Evolutionary conservation across 2,113 vertebrate genomes (phyloP), one percentile per base, ranked within the genome.

Genomic region (Ciconia boyciana): DNA sequence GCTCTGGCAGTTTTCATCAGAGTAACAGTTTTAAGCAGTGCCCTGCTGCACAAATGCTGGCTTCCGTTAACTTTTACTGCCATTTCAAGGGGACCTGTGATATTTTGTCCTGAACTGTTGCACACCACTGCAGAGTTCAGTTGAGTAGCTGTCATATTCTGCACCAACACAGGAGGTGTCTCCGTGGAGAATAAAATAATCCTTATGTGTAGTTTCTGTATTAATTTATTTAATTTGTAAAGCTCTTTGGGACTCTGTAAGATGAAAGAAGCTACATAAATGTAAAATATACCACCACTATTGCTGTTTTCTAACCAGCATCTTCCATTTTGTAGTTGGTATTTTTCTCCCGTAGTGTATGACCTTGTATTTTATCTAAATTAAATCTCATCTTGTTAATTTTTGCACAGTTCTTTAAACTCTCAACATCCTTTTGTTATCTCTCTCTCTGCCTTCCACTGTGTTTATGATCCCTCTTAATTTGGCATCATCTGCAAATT

Each of bases 381-480:
- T 97, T 97, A 97, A 97, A 97, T 97, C 96, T 97, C 97, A 93
- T 96, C 96, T 96, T 96, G 97, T 97, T 98, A 96, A 97, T 98
- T 97, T 97, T 97, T 96, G 61, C 95, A 95, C 85, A 96, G 96
- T 98, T 97, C 96, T 97, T 95, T 97, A 97, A 98, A 98, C 88
- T 97, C 95, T 97, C 95, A 93, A 90, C 94, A 96, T 94, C 93
- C 93, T 95, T 97, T 94, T 95, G 95, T 97, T 97, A 97, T 97
- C 95, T 94, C 84, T 72, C 82, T 95, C 71, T 86, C 68, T 88
- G 89, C 88, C 87, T 96, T 96, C 94, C 82, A 92, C 88, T 90
- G 81, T 95, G 93, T 96, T 97, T 97, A 96, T 93, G 95, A 97
- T 96, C 91, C 92, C 74, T 95, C 92, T 94, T 97, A 96, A 98